A percentile compares a stretch with the other conserved stretches of the same genome.
Conservation (phyloP, 2,113 vertebrate genomes). For the Ctenodactylus gundi region DNA sequence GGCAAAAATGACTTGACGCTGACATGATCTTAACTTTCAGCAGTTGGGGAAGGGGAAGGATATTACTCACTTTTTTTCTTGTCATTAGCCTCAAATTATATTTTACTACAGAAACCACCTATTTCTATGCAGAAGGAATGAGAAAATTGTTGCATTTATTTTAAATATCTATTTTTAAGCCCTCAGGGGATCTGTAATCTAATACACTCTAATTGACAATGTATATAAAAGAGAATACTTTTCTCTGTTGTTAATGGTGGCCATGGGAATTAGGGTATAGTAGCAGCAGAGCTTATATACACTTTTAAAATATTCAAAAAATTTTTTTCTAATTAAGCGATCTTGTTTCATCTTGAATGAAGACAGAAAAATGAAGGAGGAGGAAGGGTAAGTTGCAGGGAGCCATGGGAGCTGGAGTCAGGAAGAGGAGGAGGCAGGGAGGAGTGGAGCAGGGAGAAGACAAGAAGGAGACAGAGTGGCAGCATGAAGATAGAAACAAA, state of each 20-base stretch:
- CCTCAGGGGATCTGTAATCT: not conserved
- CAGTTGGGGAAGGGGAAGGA: constrained; percentile 64
- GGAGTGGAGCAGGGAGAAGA: constrained; percentile 5
- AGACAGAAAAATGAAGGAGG: constrained; percentile 20
- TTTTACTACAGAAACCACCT: constrained; percentile 57
- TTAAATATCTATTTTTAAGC: constrained; percentile 33
- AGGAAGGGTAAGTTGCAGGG: constrained; percentile 6
- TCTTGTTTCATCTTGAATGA: constrained; percentile 31
- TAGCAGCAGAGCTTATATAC: not conserved
- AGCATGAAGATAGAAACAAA: constrained; percentile 69
- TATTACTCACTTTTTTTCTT: constrained; percentile 71
- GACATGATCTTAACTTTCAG: constrained; percentile 60
- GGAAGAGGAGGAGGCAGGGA: constrained; percentile 46
- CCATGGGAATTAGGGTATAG: not conserved
- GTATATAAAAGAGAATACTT: constrained; percentile 26
- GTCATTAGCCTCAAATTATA: constrained; percentile 61
- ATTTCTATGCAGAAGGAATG: constrained; percentile 47
- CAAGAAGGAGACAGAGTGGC: constrained; percentile 45
- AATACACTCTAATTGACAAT: constrained; percentile 33
- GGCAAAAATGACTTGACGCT: constrained; percentile 70
- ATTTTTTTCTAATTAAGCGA: not conserved
- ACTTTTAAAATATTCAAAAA: constrained; percentile 28
- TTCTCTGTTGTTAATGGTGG: constrained; percentile 10
- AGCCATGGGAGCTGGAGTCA: constrained; percentile 34
- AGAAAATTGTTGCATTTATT: constrained; percentile 33